Conservation (phyloP, 2,888 invertebrate species). For the Andricus quercusramuli region DNA sequence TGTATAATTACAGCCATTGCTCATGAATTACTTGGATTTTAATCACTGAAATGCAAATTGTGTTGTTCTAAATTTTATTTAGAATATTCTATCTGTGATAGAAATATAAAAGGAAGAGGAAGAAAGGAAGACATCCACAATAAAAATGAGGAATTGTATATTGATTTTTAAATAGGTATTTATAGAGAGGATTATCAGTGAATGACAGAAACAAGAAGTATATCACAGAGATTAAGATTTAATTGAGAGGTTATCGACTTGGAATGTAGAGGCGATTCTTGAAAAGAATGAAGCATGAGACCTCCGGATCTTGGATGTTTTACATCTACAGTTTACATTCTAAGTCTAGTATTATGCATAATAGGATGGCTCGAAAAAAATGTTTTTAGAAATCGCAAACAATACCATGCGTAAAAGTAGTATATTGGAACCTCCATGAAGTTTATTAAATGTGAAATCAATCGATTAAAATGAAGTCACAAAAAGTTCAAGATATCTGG, state of each 20-base stretch:
- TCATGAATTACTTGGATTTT: too few species aligned
- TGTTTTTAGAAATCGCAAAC: too few species aligned
- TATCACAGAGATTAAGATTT: background rate
- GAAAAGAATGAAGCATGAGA: constrained; percentile 29
- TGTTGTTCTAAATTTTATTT: background rate
- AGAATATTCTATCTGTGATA: background rate
- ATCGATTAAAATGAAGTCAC: too few species aligned
- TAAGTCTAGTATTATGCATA: constrained; percentile 47
- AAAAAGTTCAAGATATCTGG: too few species aligned
- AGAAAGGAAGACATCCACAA: too few species aligned
- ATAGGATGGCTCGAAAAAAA: too few species aligned
- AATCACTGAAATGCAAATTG: too few species aligned
- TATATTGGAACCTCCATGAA: too few species aligned
- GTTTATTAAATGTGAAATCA: too few species aligned
- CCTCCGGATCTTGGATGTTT: constrained; percentile 25
- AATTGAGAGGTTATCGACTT: background rate
- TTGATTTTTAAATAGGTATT: background rate
- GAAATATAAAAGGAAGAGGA: too few species aligned
- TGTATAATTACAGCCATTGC: background rate
- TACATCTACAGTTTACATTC: background rate
- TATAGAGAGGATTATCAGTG: background rate
- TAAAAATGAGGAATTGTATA: too few species aligned
- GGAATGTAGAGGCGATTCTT: background rate
- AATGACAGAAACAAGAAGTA: background rate
- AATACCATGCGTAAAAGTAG: too few species aligned